Evolutionary conservation across 2,888 invertebrate species (phyloP).

Genomic region (Octodonta nipae): DNA sequence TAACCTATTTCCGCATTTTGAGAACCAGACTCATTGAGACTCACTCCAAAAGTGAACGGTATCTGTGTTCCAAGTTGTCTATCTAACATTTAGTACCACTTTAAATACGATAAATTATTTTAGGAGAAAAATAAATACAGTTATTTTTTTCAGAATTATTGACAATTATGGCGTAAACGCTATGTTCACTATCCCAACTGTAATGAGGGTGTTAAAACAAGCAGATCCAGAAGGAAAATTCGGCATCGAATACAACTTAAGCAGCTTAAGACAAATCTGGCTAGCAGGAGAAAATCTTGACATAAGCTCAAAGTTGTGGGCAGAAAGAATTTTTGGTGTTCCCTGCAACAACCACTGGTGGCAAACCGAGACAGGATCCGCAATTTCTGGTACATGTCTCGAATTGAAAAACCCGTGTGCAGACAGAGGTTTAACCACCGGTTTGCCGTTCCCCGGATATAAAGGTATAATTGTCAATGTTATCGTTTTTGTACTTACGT

Average conservation of each 20-base stretch:
- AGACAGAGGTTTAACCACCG: conserved; percentile 52
- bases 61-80: too few species aligned
- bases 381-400: conserved; percentile 72
- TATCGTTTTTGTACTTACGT: neutral
- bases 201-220: conserved; percentile 70
- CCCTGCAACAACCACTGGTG: conserved; percentile 89
- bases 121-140: too few species aligned
- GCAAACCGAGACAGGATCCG: conserved; percentile 91
- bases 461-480: conserved; percentile 44
- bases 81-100: too few species aligned
- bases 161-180: conserved; percentile 74
- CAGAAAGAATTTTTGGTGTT: conserved; percentile 53
- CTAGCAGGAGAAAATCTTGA: conserved; percentile 91
- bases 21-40: too few species aligned
- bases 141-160: conserved; percentile 52
- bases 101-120: too few species aligned
- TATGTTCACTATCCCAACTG: conserved; percentile 83
- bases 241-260: conserved; percentile 54
- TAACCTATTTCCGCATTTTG: too few species aligned
- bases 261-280: conserved; percentile 58
- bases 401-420: conserved; percentile 53
- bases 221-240: conserved; percentile 62
- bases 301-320: conserved; percentile 73
- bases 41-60: too few species aligned
- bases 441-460: conserved; percentile 80